Evolutionary conservation across 2,113 vertebrate species (phyloP).

Genomic region (Holacanthus passer): DNA sequence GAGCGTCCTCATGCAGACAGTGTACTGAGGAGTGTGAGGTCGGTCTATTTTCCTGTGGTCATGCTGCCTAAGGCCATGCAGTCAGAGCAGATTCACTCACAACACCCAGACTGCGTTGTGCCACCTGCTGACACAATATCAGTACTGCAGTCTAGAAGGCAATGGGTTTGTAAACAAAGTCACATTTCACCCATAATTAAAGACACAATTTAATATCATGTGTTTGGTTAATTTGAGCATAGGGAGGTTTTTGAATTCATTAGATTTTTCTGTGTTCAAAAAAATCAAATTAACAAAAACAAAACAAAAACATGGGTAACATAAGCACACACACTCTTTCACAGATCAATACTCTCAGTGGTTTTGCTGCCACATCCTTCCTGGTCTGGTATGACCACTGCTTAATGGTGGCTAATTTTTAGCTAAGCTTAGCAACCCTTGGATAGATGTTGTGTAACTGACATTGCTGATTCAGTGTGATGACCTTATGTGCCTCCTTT

Average conservation of each 20-base stretch:
- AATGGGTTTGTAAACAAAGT: not conserved
- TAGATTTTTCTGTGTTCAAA: not conserved
- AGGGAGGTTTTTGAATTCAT: not conserved
- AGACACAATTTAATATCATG: not conserved
- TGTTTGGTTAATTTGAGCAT: not conserved
- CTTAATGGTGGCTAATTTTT: not conserved
- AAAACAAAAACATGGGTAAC: too few relatives aligned
- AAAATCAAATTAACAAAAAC: not conserved
- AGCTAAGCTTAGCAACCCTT: not conserved
- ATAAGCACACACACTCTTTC: not conserved
- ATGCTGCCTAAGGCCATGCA: conserved; percentile 55
- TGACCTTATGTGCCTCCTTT: not conserved
- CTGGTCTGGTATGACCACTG: not conserved
- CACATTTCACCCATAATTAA: not conserved
- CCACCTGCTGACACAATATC: conserved; percentile 62
- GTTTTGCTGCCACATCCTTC: too few relatives aligned
- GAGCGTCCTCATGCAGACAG: conserved; percentile 52
- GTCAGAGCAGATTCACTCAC: conserved; percentile 39
- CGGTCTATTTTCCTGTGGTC: conserved; percentile 62
- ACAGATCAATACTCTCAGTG: not conserved
- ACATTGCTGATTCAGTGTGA: not conserved
- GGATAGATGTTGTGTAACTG: not conserved
- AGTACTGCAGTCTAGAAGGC: conserved; percentile 32
- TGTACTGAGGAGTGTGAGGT: conserved; percentile 44
- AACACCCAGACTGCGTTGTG: conserved; percentile 17